Conservation (phyloP, 2,888 invertebrate species). For the Drosophila borealis region DNA sequence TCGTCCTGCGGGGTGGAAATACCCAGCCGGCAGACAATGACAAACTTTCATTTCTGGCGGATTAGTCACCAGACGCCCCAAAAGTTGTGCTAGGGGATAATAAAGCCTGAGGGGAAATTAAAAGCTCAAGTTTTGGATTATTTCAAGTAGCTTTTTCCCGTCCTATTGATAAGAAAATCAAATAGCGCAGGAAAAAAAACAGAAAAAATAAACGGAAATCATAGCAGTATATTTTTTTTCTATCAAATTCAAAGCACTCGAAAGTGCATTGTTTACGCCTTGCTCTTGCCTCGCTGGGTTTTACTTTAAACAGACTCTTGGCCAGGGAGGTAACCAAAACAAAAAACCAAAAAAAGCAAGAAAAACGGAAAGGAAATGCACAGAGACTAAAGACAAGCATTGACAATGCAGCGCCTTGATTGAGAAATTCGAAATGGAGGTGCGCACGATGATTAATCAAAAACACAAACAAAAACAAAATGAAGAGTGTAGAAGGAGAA, state of each 20-base stretch:
- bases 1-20: constrained; percentile 30
- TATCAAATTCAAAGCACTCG: constrained; percentile 32
- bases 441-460: constrained; percentile 68
- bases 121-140: constrained; percentile 4
- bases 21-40: constrained; percentile 18
- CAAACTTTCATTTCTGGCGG: constrained; percentile 26
- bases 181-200: not conserved
- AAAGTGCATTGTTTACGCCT: constrained; percentile 36
- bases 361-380: constrained; percentile 15
- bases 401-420: constrained; percentile 64
- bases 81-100: not conserved
- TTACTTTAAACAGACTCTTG: constrained; percentile 43
- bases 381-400: constrained; percentile 23
- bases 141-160: constrained; percentile 19
- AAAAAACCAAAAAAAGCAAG: constrained; percentile 7
- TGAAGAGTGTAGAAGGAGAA: constrained; percentile 25
- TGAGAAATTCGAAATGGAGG: constrained; percentile 50
- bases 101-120: constrained; percentile 28
- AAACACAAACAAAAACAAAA: constrained; percentile 28
- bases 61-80: constrained; percentile 43
- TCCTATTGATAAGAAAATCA: not conserved
- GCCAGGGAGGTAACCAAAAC: constrained; percentile 45
- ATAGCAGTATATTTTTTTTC: not conserved
- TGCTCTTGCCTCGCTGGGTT: constrained; percentile 18
- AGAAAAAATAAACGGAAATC: not conserved